Conservation (phyloP, 2,113 vertebrate genomes). For the Cyanoliseus patagonus region DNA sequence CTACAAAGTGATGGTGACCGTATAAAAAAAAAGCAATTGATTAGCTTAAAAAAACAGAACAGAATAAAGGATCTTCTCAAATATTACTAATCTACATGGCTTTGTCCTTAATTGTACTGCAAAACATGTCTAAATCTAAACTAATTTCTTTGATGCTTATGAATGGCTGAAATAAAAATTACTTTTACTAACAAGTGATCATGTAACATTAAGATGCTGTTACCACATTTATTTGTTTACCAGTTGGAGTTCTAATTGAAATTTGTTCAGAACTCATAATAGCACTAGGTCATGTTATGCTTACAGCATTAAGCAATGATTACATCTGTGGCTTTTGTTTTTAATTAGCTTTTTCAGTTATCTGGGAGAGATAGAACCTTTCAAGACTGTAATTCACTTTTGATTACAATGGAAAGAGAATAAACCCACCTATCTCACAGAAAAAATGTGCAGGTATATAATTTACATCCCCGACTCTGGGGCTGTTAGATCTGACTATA, state of each 20-base stretch:
- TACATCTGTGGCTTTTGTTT: conserved; percentile 68
- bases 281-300: conserved; percentile 67
- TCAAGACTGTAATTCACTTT: conserved; percentile 31
- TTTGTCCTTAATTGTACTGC: not conserved
- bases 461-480: conserved; percentile 8
- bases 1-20: not conserved
- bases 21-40: not conserved
- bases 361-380: conserved; percentile 40
- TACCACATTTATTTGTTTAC: conserved; percentile 60
- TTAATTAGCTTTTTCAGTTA: conserved; percentile 66
- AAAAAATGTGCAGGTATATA: not conserved
- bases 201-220: conserved; percentile 1
- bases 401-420: conserved; percentile 54
- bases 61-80: not conserved
- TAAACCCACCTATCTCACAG: not conserved
- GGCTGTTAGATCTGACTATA: not conserved
- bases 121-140: not conserved
- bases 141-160: not conserved
- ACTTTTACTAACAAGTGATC: conserved; percentile 26
- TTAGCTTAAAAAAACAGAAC: not conserved
- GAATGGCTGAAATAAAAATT: conserved; percentile 33
- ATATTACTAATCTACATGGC: not conserved
- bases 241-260: conserved; percentile 69
- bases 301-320: conserved; percentile 68
- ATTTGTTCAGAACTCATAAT: conserved; percentile 59